Conservation (phyloP, 2,888 invertebrate species). For the Latrodectus elegans region DNA sequence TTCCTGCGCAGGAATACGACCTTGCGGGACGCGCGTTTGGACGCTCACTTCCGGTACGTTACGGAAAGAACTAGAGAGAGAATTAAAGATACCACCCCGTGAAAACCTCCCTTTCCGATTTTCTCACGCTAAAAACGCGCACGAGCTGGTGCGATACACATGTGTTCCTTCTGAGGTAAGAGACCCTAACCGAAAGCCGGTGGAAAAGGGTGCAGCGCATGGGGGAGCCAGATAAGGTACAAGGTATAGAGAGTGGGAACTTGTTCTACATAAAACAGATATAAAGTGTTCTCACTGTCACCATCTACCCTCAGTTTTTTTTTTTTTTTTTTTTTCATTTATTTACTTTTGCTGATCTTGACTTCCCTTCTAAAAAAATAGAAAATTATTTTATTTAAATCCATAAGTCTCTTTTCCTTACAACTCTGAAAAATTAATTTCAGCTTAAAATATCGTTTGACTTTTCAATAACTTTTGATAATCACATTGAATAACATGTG, state of each 20-base stretch:
- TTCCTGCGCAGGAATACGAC: conserved; percentile 13
- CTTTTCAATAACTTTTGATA: too few relatives aligned
- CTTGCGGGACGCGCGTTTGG: conserved; percentile 24
- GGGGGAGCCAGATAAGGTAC: background rate
- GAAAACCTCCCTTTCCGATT: background rate
- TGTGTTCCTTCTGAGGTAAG: conserved; percentile 2
- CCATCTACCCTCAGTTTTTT: background rate
- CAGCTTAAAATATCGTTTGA: too few relatives aligned
- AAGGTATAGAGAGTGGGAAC: conserved; percentile 1
- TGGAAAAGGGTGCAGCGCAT: conserved; percentile 35
- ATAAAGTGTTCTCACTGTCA: background rate
- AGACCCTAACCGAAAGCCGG: background rate
- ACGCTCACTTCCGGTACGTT: conserved; percentile 38
- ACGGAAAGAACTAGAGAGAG: conserved; percentile 3
- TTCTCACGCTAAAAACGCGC: conserved; percentile 22
- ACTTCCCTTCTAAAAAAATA: too few relatives aligned
- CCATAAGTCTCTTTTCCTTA: too few relatives aligned
- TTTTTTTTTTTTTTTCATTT: background rate
- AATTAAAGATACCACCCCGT: conserved; percentile 1
- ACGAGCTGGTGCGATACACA: conserved; percentile 3
- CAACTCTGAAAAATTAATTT: too few relatives aligned
- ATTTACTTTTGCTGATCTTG: background rate
- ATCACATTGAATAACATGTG: too few relatives aligned
- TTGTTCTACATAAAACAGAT: background rate
- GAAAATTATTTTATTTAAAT: too few relatives aligned